phyloP scores from a whole-genome alignment of 2,113 vertebrate species.

The Penelope pileata region DNA sequence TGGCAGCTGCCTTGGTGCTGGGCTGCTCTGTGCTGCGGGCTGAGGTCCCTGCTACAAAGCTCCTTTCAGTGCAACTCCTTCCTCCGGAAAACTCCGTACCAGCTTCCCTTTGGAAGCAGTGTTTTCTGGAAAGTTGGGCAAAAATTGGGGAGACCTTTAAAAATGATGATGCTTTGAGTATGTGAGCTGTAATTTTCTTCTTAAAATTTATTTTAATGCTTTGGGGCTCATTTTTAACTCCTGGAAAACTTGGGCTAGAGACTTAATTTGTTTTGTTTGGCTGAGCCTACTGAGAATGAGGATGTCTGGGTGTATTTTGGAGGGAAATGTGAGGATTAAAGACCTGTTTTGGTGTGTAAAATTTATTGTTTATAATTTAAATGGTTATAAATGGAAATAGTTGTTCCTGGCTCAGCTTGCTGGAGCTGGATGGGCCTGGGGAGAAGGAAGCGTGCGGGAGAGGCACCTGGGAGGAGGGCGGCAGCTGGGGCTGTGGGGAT shows the following conservation, averaged over 20 bases:
- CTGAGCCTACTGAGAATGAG: background rate
- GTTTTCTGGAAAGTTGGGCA: background rate
- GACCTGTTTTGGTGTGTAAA: constrained; percentile 1
- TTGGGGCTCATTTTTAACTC: constrained; percentile 16
- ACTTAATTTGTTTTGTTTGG: constrained; percentile 46
- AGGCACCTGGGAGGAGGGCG: background rate
- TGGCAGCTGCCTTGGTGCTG: no score
- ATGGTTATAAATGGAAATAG: constrained; percentile 32
- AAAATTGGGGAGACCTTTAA: background rate
- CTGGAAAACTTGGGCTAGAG: background rate
- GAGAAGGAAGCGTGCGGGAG: background rate
- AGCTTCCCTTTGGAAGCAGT: background rate
- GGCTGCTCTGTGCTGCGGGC: background rate
- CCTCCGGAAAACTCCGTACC: background rate
- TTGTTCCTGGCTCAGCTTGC: constrained; percentile 11
- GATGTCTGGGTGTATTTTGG: constrained; percentile 36
- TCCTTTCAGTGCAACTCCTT: background rate
- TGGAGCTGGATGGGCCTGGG: background rate
- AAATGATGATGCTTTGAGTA: background rate
- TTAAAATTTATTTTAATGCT: background rate
- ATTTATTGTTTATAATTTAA: constrained; percentile 27
- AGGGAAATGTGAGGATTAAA: constrained; percentile 7
- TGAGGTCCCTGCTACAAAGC: background rate
- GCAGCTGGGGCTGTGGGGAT: background rate
- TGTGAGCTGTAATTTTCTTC: background rate